Conservation (phyloP, 2,113 vertebrate species). For the Columba livia region DNA sequence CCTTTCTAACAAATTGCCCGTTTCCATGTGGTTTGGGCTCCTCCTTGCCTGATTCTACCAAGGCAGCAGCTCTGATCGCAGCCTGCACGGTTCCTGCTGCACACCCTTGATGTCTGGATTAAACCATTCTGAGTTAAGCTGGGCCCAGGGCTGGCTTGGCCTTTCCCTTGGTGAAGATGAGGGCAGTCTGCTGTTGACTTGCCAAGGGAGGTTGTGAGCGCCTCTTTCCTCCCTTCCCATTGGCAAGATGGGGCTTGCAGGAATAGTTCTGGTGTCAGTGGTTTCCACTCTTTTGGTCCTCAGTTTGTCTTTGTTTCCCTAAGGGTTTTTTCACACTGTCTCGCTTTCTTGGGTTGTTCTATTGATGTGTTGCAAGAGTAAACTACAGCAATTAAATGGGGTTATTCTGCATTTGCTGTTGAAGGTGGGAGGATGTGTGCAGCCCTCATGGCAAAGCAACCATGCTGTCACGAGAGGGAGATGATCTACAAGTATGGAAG, state of each 20-base stretch:
- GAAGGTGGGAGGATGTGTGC: neutral
- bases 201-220: too few relatives aligned
- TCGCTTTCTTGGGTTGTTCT: neutral
- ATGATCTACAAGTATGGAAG: neutral
- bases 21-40: neutral
- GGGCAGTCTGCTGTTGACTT: neutral
- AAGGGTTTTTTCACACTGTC: neutral
- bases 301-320: neutral
- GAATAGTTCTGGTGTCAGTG: neutral
- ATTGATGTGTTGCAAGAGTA: neutral
- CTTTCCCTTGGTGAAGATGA: neutral
- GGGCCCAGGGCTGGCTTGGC: neutral
- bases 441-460: neutral
- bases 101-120: neutral
- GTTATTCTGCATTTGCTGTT: neutral
- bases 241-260: neutral
- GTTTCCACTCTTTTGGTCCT: neutral
- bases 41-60: neutral
- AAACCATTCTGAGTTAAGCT: neutral
- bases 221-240: neutral
- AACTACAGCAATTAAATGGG: neutral
- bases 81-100: neutral
- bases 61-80: neutral
- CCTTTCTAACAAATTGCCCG: neutral
- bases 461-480: neutral